Evolutionary conservation across 2,888 invertebrate species (phyloP), one percentile per base, ranked within the genome.

Genomic region (Elegia similella): DNA sequence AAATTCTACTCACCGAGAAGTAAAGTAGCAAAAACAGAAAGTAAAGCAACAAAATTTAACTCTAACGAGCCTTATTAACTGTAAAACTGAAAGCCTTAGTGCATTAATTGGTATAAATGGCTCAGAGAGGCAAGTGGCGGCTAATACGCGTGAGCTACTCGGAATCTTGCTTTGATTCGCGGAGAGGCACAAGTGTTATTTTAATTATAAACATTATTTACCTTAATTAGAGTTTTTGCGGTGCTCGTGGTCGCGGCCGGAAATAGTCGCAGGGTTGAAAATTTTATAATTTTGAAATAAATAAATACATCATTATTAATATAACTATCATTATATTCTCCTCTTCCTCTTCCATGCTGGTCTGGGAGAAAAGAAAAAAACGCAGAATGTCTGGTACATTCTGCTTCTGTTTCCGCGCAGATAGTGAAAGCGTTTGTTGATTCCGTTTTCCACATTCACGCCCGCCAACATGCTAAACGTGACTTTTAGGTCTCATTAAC

Each of bases 191-290:
- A 76, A 88, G 88, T 84, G 86, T 88, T 88, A 87, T 90, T 88
- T 88, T 89, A 90, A 90, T 91, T 88, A 88, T 89, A 82, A 88
- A 88, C 88, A 88, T 89, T 88, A 89, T 88, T 88, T 84, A 86
- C 86, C 86, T 82, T 89, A 90, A 89, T 89, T 88, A 89, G 84
- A 78, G 76, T 81, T 84, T 84, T 85, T 77, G 76, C 76, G 68
- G 80, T 71, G 70, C 81, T 86, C 72, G 73, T 76, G 73, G 64
- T 69, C 69, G 75, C 82, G 82, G 75, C 77, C 83, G 82, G 81
- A 73, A 86, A 87, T 50, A 34, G 17, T 12, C 77, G 73, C 75
- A 54, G 23, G 16, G 17, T 16, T 34, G 38, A 2, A n/a, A 12
- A 38, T 12, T 12, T 38, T n/a, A 38, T n/a, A 12, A n/a, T 12